Percentiles rank a stretch among this genome's conserved stretches.
These are phyloP conservation scores for Odontamblyopus lacepedii DNA, from an alignment of 2,797 vertebrate genomes.

Conservation along the genomic window DNA sequence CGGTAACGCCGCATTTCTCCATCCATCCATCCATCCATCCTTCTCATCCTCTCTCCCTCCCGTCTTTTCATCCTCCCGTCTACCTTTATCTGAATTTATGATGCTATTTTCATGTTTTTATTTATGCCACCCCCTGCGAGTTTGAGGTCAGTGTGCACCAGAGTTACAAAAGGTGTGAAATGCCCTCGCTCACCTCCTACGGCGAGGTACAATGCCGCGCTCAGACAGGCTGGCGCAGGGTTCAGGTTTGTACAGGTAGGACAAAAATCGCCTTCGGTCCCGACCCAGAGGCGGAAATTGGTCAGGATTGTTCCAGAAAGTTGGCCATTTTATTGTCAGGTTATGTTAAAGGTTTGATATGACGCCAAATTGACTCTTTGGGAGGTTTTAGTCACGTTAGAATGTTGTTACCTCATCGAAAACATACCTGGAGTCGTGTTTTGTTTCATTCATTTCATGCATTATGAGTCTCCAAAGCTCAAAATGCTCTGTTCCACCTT, in stretches of 20 bases:
- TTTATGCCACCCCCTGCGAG: constrained; percentile 40
- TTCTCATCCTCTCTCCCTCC: not conserved
- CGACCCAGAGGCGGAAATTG: not conserved
- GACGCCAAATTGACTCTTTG: too few species aligned
- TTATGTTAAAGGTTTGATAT: not conserved
- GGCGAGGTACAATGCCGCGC: constrained; percentile 33
- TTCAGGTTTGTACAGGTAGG: constrained; percentile 8
- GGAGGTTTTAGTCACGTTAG: too few species aligned
- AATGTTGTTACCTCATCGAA: too few species aligned
- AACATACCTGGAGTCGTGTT: too few species aligned
- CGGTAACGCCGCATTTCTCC: constrained; percentile 51
- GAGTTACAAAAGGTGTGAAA: constrained; percentile 44
- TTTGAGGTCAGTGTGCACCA: constrained; percentile 54
- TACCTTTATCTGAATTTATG: not conserved
- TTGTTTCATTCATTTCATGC: too few species aligned
- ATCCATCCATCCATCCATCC: constrained; percentile 19
- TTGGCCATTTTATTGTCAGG: not conserved
- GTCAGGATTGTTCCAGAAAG: not conserved
- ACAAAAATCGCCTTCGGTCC: constrained; percentile 1
- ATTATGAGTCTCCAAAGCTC: too few species aligned
- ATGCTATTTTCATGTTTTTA: constrained; percentile 14
- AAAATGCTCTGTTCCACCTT: too few species aligned
- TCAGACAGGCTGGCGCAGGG: constrained; percentile 23
- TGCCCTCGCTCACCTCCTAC: constrained; percentile 37
- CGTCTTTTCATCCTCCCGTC: not conserved